These are phyloP conservation scores for Daktulosphaira vitifoliae DNA, from an alignment of 1,140 invertebrate genomes.

Conservation along the genomic window DNA sequence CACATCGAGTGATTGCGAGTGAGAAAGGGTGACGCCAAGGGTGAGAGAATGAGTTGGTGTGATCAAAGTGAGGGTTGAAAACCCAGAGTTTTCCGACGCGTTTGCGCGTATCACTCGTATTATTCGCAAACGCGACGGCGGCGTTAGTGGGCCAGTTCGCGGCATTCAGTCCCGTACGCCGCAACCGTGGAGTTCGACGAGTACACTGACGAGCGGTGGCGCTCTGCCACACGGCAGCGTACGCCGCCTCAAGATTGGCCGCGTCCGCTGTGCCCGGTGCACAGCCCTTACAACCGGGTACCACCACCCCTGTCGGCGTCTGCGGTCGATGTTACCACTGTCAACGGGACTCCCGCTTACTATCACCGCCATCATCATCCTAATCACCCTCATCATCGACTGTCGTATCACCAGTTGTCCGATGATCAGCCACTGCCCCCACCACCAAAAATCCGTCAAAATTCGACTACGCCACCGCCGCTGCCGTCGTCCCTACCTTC, in stretches of 20 bases:
- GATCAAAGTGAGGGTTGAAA: no score
- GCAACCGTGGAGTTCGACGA: slow-evolving; percentile 29
- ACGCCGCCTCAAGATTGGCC: slow-evolving; percentile 24
- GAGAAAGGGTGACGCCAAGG: background rate
- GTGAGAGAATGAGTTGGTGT: no score
- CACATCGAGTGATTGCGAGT: background rate
- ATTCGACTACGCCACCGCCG: slow-evolving; percentile 12
- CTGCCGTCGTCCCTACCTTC: no score
- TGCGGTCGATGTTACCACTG: slow-evolving; percentile 17
- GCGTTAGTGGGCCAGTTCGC: slow-evolving; percentile 8
- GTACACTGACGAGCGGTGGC: slow-evolving; percentile 29
- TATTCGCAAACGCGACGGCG: slow-evolving; percentile 35
- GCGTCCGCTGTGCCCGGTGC: slow-evolving; percentile 28
- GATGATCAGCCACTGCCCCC: background rate
- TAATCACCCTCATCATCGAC: background rate
- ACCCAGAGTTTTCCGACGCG: slow-evolving; percentile 27
- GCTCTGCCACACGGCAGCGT: slow-evolving; percentile 23
- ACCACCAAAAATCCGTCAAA: slow-evolving; percentile 7
- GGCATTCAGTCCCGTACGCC: slow-evolving; percentile 17
- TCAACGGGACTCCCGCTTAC: slow-evolving; percentile 29
- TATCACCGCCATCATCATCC: background rate
- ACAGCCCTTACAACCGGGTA: slow-evolving; percentile 24
- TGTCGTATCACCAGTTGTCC: background rate
- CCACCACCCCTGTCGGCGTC: slow-evolving; percentile 27
- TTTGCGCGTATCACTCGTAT: slow-evolving; percentile 39